Evolutionary conservation across 1,140 invertebrate species (phyloP).

Genomic region (Drosophila setifemur): DNA sequence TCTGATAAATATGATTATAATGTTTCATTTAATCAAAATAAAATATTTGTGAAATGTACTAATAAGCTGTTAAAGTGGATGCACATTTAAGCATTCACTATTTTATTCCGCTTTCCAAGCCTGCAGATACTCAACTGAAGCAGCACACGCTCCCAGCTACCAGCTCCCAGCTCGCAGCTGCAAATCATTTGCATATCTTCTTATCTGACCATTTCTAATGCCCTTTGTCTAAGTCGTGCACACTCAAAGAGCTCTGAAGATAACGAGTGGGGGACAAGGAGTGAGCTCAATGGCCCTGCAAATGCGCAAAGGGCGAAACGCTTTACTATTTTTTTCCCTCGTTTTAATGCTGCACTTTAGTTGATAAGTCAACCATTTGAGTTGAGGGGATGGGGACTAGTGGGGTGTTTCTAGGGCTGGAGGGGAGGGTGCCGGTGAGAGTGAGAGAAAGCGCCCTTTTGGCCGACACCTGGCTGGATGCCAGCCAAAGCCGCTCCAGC

Average conservation of each 20-base stretch:
- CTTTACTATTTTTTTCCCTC: constrained; percentile 32
- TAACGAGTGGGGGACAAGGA: background rate
- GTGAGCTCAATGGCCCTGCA: constrained; percentile 46
- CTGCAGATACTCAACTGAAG: constrained; percentile 12
- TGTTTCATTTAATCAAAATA: no score
- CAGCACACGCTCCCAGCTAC: constrained; percentile 22
- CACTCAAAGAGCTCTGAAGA: constrained; percentile 18
- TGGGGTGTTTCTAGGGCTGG: no score
- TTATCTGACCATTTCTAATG: constrained; percentile 55
- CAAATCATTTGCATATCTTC: constrained; percentile 49
- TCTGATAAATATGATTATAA: no score
- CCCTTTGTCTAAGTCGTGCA: constrained; percentile 43
- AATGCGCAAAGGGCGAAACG: constrained; percentile 49
- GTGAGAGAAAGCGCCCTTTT: background rate
- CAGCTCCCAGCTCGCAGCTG: constrained; percentile 31
- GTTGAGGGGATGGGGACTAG: no score
- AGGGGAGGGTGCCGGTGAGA: constrained; percentile 2
- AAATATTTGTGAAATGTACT: no score
- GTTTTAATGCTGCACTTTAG: constrained; percentile 76
- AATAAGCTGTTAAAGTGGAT: no score
- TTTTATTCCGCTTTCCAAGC: background rate
- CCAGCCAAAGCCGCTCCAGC: constrained; percentile 25
- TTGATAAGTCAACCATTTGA: constrained; percentile 73
- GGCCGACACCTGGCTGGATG: constrained; percentile 55
- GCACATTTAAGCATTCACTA: constrained; percentile 12